phyloP scores from a whole-genome alignment of 2,888 invertebrate species.

The Ectemnius lituratus region DNA sequence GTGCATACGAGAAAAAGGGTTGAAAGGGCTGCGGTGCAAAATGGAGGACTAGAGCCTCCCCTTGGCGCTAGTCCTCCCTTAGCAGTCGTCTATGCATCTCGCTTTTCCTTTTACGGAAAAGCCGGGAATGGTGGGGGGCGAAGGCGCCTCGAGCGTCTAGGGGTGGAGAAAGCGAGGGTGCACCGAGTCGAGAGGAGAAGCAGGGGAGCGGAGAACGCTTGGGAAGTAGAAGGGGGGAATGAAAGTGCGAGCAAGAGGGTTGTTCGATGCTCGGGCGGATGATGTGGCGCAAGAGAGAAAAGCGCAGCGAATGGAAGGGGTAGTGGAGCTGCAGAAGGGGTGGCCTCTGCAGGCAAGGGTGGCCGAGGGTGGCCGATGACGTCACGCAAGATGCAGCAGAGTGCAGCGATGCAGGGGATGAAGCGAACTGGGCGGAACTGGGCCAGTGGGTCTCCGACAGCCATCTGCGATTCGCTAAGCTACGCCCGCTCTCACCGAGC shows the following conservation, averaged over 20 bases:
- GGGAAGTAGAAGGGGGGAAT: not conserved
- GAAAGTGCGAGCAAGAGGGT: constrained; percentile 8
- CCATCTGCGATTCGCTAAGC: constrained; percentile 70
- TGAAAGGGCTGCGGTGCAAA: too few species aligned
- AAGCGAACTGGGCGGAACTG: constrained; percentile 70
- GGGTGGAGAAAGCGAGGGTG: constrained; percentile 14
- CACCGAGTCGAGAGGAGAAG: constrained; percentile 2
- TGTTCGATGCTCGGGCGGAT: not conserved
- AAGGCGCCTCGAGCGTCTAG: not conserved
- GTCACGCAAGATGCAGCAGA: constrained; percentile 73
- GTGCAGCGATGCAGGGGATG: constrained; percentile 69
- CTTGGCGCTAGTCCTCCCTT: not conserved
- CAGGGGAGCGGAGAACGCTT: not conserved
- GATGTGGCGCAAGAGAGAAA: constrained; percentile 13
- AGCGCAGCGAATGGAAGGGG: constrained; percentile 45
- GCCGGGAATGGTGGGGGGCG: not conserved
- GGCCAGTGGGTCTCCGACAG: constrained; percentile 76
- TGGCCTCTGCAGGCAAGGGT: constrained; percentile 62
- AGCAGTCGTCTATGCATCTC: not conserved
- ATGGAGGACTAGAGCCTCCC: too few species aligned
- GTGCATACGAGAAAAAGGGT: too few species aligned
- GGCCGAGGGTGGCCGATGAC: constrained; percentile 64
- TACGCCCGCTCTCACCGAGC: constrained; percentile 23
- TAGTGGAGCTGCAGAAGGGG: constrained; percentile 55
- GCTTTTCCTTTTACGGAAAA: not conserved